Evolutionary conservation across 2,888 invertebrate genomes (phyloP), one percentile per base, ranked within the genome.

Genomic region (Apamea anceps): DNA sequence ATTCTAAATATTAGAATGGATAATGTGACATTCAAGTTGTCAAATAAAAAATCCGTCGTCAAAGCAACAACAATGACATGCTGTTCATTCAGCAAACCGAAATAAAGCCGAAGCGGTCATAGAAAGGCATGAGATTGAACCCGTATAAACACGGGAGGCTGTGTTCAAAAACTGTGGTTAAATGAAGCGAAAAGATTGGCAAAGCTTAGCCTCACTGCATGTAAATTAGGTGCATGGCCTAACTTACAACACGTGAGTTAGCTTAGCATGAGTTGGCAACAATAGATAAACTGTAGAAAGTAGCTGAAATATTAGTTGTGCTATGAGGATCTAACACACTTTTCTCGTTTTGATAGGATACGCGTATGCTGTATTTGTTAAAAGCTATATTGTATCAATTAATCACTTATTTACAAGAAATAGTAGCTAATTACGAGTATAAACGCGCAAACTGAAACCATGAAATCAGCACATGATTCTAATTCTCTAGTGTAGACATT

Each of bases 151-250:
- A 66, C 28, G n/a, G 71, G 72, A n/a, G 37, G 45, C 84, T 82
- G 75, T 82, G 90, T 84, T 87, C 82, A 82, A 85, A 88, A 81
- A 85, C 88, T 80, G 82, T 51, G 63, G 65, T 21, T 67, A 85
- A 90, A 87, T 80, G 87, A 90, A 85, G 86, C 73, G 88, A 84
- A 85, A 88, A 88, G 75, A 85, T 84, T 79, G 73, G 81, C 77
- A 84, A 79, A 75, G 86, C 79, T 70, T 73, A 75, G 75, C 54
- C 28, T 66, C 68, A 67, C 81, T 85, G 67, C 60, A 71, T 48
- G 68, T 65, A 57, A 62, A 37, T 85, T 74, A 72, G 67, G 48
- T 48, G 65, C 62, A 74, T 45, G 6, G 10, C 54, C 28, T 67
- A 48, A 70, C 68, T 51, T 73, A 67, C 15, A 65, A 54, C 48